Evolutionary conservation across 2,113 vertebrate genomes (phyloP).

Genomic region (sheep (Ovis aries)): DNA sequence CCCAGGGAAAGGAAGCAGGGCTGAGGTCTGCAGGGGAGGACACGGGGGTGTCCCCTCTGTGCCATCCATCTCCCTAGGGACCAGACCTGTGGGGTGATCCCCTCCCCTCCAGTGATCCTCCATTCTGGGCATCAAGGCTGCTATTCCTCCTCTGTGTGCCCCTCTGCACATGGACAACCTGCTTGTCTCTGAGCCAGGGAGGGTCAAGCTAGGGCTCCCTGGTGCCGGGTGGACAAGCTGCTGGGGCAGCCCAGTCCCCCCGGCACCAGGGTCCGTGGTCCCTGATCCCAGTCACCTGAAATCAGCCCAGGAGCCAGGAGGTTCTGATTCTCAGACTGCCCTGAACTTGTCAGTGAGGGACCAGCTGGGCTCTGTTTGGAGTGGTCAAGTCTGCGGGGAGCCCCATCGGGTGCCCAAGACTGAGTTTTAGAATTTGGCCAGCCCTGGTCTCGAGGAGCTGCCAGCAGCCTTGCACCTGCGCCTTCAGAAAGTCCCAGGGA

Average conservation of each 20-base stretch:
- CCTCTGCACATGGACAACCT: background rate
- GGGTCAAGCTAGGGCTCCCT: background rate
- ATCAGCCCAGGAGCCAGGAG: background rate
- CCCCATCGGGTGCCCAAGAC: fast-evolving
- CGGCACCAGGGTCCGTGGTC: background rate
- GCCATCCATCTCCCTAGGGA: background rate
- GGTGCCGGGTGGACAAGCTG: background rate
- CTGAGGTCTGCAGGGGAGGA: background rate
- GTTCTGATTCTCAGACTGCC: background rate
- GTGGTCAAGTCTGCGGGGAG: background rate
- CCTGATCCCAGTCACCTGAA: background rate
- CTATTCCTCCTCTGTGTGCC: background rate
- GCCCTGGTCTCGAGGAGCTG: background rate
- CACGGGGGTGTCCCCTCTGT: background rate
- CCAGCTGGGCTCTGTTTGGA: background rate
- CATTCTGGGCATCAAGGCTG: background rate
- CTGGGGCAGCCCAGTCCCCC: background rate
- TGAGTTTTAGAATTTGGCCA: background rate
- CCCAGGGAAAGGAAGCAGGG: too few relatives aligned
- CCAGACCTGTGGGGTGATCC: background rate
- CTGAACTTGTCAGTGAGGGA: fast-evolving
- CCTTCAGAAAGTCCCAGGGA: background rate
- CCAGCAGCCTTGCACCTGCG: background rate
- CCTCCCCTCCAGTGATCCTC: background rate
- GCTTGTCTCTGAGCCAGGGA: background rate